These are phyloP conservation scores for Burhinus bistriatus DNA, from an alignment of 2,113 vertebrate genomes.

Conservation along the genomic window DNA sequence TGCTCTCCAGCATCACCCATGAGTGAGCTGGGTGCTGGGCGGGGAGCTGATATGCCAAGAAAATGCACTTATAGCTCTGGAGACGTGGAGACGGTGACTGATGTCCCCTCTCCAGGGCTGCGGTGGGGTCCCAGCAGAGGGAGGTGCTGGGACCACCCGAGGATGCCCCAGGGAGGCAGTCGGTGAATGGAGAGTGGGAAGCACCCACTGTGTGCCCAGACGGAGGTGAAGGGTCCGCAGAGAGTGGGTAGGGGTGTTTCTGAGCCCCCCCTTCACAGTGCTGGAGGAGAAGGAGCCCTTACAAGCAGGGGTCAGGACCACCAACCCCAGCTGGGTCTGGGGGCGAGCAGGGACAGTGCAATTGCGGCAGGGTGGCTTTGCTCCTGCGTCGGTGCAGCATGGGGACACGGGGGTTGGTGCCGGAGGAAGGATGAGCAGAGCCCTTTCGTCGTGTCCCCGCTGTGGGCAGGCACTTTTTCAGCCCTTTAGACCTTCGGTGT, in stretches of 20 bases:
- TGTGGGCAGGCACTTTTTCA: not conserved
- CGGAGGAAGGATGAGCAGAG: not conserved
- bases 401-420: not conserved
- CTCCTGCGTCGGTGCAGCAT: fast-evolving
- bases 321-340: fast-evolving
- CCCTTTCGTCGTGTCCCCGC: not conserved
- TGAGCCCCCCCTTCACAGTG: not conserved
- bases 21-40: not conserved
- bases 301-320: not conserved
- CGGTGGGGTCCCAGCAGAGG: not conserved
- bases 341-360: not conserved
- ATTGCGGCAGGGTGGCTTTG: not conserved
- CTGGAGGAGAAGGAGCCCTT: not conserved
- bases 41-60: not conserved
- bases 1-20: not conserved
- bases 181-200: not conserved
- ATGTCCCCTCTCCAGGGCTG: not conserved
- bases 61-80: not conserved
- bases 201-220: fast-evolving
- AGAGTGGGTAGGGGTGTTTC: not conserved
- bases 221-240: fast-evolving
- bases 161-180: not conserved
- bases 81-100: not conserved
- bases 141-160: not conserved
- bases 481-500: not conserved